phyloP scores from a whole-genome alignment of 2,888 invertebrate species.

The Conistra vaccinii region DNA sequence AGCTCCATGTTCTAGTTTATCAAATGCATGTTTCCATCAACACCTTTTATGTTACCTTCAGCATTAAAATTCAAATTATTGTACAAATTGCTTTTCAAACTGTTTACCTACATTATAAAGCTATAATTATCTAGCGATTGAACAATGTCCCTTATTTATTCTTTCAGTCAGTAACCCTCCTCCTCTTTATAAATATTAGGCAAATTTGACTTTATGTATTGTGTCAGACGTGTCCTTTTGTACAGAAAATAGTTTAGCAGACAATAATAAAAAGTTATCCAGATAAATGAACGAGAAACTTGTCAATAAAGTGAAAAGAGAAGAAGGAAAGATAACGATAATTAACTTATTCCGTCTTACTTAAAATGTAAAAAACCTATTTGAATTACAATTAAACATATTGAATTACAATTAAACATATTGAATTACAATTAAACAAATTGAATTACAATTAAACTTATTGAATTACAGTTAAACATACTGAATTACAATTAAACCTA shows the following conservation, averaged over 20 bases:
- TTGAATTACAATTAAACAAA: background rate
- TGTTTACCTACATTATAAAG: background rate
- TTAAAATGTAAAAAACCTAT: background rate
- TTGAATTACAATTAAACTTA: background rate
- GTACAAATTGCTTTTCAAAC: background rate
- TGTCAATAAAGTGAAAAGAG: background rate
- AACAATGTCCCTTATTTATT: background rate
- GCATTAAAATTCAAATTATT: background rate
- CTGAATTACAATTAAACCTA: too few relatives aligned
- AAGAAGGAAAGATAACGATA: background rate
- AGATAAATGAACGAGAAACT: background rate
- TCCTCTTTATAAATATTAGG: background rate
- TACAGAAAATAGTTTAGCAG: background rate
- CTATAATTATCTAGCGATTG: background rate
- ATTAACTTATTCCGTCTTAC: background rate
- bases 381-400: background rate
- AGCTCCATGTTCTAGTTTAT: background rate
- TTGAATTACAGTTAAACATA: too few relatives aligned
- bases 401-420: too few relatives aligned
- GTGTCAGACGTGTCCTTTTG: background rate
- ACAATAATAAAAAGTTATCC: slow-evolving; percentile 17
- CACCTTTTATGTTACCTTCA: background rate
- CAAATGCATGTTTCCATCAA: background rate
- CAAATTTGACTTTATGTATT: background rate
- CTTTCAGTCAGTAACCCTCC: background rate